Conservation (phyloP, 2,113 vertebrate genomes). For the Synchiropus splendidus region DNA sequence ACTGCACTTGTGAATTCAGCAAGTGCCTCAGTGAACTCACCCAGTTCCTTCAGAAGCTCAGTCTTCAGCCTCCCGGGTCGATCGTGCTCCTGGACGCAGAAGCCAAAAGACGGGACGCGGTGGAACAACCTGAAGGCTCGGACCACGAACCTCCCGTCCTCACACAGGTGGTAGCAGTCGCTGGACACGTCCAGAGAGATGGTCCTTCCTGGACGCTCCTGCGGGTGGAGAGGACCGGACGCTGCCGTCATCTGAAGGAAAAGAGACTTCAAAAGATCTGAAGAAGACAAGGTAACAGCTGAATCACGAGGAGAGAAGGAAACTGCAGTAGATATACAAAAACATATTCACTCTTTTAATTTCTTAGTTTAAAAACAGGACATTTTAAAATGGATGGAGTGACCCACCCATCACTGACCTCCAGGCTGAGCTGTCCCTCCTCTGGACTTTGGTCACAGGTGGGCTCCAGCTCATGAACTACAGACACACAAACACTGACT, state of each 20-base stretch:
- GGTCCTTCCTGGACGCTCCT: conserved; percentile 62
- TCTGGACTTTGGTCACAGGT: conserved; percentile 75
- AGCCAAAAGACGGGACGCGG: conserved; percentile 86
- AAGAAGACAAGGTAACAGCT: no score
- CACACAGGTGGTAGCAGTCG: conserved; percentile 70
- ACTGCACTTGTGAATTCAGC: background rate
- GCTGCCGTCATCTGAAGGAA: conserved; percentile 23
- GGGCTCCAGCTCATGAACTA: conserved; percentile 82
- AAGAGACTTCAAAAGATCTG: background rate
- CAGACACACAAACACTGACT: background rate
- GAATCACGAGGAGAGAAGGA: no score
- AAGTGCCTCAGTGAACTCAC: conserved; percentile 49
- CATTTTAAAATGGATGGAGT: no score
- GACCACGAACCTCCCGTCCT: conserved; percentile 72
- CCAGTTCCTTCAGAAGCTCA: conserved; percentile 75
- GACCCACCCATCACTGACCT: conserved; percentile 3
- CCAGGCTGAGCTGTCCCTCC: conserved; percentile 64
- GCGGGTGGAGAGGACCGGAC: conserved; percentile 44
- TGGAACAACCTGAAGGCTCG: conserved; percentile 84
- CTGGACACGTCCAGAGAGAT: conserved; percentile 60
- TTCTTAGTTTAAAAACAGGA: no score
- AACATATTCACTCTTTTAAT: no score
- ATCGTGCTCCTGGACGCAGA: conserved; percentile 77
- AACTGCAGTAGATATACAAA: no score
- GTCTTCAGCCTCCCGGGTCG: conserved; percentile 75